Evolutionary conservation across 1,140 invertebrate species (phyloP).

Genomic region (Hormaphis cornu): DNA sequence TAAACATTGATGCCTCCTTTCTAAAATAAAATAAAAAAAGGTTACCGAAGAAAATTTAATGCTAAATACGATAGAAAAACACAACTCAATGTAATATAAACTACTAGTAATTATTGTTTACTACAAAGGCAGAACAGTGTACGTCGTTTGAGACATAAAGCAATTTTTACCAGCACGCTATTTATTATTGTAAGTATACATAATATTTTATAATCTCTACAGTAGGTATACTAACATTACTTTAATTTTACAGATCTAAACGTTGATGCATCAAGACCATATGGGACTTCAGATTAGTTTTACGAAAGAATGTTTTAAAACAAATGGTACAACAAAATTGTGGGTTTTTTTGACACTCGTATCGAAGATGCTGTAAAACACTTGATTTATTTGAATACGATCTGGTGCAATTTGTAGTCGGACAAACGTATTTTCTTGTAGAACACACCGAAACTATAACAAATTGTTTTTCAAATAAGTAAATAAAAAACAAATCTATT

Average conservation of each 20-base stretch:
- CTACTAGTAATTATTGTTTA: not conserved
- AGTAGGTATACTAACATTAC: not conserved
- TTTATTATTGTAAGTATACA: not conserved
- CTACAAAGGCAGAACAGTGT: not conserved
- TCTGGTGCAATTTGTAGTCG: slow-evolving; percentile 35
- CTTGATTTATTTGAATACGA: slow-evolving; percentile 45
- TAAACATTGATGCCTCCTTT: slow-evolving; percentile 24
- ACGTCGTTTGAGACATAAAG: not conserved
- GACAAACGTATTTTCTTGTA: slow-evolving; percentile 24
- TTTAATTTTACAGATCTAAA: slow-evolving; percentile 5
- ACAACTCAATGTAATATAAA: slow-evolving; percentile 14
- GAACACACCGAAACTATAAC: not conserved
- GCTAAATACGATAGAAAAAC: not conserved
- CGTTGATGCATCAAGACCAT: slow-evolving; percentile 35
- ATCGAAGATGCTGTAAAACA: slow-evolving; percentile 40
- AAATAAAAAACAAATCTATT: not conserved
- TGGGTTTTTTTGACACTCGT: slow-evolving; percentile 55
- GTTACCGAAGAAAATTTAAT: not conserved
- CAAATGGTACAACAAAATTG: slow-evolving; percentile 57
- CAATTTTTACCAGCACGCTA: not conserved
- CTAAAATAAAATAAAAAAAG: slow-evolving; percentile 1
- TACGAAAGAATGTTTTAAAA: slow-evolving; percentile 43
- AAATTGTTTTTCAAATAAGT: not conserved
- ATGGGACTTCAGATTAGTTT: slow-evolving; percentile 38
- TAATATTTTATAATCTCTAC: not conserved